phyloP scores from a whole-genome alignment of 2,113 vertebrate genomes.

The Hiodon alosoides region DNA sequence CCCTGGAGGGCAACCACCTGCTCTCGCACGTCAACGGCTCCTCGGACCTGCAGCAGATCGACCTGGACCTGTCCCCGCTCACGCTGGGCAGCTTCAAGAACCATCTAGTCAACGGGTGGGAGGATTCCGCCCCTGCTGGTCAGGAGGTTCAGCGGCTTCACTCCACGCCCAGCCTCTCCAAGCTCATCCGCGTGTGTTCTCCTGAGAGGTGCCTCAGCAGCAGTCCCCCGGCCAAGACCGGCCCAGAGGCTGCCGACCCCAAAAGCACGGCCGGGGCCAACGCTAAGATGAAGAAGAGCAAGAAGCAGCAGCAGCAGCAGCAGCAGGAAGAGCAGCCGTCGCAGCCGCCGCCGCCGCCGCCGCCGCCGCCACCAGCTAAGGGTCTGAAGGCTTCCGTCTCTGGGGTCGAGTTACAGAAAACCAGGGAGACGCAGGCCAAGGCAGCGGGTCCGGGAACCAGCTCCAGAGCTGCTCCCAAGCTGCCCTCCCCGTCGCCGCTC shows the following conservation, averaged over 20 bases:
- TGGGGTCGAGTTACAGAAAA: slow-evolving; percentile 59
- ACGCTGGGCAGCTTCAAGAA: slow-evolving; percentile 79
- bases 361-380: slow-evolving; percentile 48
- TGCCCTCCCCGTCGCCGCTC: slow-evolving; percentile 37
- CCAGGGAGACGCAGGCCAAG: slow-evolving; percentile 54
- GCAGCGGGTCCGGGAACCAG: slow-evolving; percentile 35
- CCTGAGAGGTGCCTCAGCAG: slow-evolving; percentile 64
- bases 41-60: slow-evolving; percentile 86
- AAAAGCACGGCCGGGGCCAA: slow-evolving; percentile 43
- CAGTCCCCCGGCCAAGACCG: slow-evolving; percentile 55
- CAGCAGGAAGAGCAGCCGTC: slow-evolving; percentile 57
- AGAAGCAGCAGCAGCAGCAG: slow-evolving; percentile 70
- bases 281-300: slow-evolving; percentile 78
- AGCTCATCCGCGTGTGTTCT: slow-evolving; percentile 85
- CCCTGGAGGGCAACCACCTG: slow-evolving; percentile 80
- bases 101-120: slow-evolving; percentile 68
- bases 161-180: slow-evolving; percentile 80
- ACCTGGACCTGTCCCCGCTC: slow-evolving; percentile 87
- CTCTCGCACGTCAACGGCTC: slow-evolving; percentile 85
- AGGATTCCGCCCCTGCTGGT: slow-evolving; percentile 49
- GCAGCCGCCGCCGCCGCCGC: slow-evolving; percentile 52
- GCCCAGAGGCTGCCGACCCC: slow-evolving; percentile 55
- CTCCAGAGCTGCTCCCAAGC: slow-evolving; percentile 50
- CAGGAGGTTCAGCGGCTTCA: slow-evolving; percentile 78
- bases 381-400: slow-evolving; percentile 47